Percentiles rank a stretch among this genome's conserved stretches.
These are phyloP conservation scores for Dynastes maya DNA, from an alignment of 2,888 invertebrate genomes.

Conservation along the genomic window DNA sequence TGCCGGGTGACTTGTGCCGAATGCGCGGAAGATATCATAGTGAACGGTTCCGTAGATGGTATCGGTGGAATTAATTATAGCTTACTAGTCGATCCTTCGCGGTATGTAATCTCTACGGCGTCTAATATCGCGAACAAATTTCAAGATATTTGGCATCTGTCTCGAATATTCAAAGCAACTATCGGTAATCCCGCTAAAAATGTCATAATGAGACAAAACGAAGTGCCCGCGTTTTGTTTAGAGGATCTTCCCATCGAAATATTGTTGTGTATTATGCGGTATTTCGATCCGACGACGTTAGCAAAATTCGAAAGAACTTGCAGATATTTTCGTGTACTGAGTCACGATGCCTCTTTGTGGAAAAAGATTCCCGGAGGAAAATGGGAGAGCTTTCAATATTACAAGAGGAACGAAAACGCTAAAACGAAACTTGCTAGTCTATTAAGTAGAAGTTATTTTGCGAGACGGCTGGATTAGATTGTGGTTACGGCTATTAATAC, in stretches of 20 bases:
- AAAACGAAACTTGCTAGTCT: conserved; percentile 9
- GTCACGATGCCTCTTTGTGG: conserved; percentile 57
- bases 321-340: conserved; percentile 59
- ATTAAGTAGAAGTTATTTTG: conserved; percentile 5
- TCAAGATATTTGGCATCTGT: conserved; percentile 64
- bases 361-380: conserved; percentile 48
- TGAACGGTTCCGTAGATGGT: conserved; percentile 64
- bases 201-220: conserved; percentile 56
- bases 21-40: conserved; percentile 63
- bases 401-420: conserved; percentile 29
- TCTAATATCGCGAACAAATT: conserved; percentile 55
- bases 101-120: conserved; percentile 59
- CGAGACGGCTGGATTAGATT: conserved; percentile 22
- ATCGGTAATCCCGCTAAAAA: conserved; percentile 64
- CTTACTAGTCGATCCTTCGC: conserved; percentile 62
- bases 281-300: conserved; percentile 58
- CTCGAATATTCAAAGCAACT: conserved; percentile 63
- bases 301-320: conserved; percentile 59
- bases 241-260: conserved; percentile 69
- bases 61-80: conserved; percentile 56
- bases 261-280: conserved; percentile 61
- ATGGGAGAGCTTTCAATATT: conserved; percentile 43
- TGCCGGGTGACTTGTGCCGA: conserved; percentile 62
- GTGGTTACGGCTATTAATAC: conserved; percentile 7
- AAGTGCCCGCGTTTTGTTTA: conserved; percentile 62